Evolutionary conservation across 2,113 vertebrate species (phyloP), one percentile per base, ranked within the genome.

Genomic region (Hydropotes inermis): DNA sequence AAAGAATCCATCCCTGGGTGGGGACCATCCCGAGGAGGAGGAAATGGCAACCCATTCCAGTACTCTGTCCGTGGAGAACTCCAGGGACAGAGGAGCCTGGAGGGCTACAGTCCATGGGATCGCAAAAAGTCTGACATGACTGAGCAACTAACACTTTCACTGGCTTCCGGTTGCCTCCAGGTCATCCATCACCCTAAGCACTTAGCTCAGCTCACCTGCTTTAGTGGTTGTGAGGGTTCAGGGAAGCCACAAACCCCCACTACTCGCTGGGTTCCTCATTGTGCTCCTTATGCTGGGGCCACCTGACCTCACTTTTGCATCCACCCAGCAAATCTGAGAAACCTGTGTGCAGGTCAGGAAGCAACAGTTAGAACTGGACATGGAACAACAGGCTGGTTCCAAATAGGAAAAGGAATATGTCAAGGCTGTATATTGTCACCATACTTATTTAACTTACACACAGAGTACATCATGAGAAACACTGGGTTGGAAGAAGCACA

Each of bases 201-300:
- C 25, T 30, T 36, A 13, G n/a, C 36, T 47, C 17, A 85, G 33
- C 33, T 50, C 2, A 2, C 30, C 33, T 27, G 50, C 28, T 54
- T 13, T 3, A 28, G 28, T 1, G n/a, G 74, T 91, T 54, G 3
- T 15, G 60, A 47, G 1, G 12, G 78, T 43, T 52, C 0, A 23
- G 74, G 14, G 47, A 47, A 17, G 82, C 45, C 19, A 3, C 16
- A 12, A 23, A 13, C 5, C 6, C 19, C 45, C 13, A 13, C 10
- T 3, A 5, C 19, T 88, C 1, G 0, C 61, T 12, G 30, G 74
- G 50, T 28, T 89, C 9, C 39, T 89, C 2, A 0, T 25, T 0
- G 2, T 39, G 28, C 52, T 74, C 8, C 43, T 70, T 70, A 21
- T 3, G 27, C 67, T 89, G 43, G 50, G 58, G 43, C 33, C 27